Base-by-base conservation (phyloP, 1,140 invertebrate species). In the Tetragnatha versicolor region DNA sequence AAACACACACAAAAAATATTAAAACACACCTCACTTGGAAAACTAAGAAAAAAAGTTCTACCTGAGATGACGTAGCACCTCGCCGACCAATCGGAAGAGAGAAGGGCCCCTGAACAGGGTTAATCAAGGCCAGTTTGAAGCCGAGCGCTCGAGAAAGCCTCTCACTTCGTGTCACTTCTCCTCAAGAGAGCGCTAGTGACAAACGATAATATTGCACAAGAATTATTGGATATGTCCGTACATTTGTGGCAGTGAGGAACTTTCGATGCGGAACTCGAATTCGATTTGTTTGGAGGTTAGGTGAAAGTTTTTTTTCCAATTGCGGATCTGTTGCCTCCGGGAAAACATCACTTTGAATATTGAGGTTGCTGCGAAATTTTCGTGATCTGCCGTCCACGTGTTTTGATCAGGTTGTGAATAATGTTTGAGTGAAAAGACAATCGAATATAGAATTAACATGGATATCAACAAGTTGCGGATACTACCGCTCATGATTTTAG, bases 101-200 rank as follows among this genome's bases (percentile, higher is more conserved):
- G 58, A 39, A 39, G 49, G 72, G 58, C 55, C 72, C 72, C 63
- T 49, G 29, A 75, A 75, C 72, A 75, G 72, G 72, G 72, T 75
- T 75, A 75, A 75, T 49, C 72, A 75, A 75, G 72, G 72, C 58
- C 72, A 73, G 70, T 31, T 25, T 33, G 37, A 39, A 73, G 72
- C 55, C 27, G 33, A 22, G 55, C 20, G 70, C 17, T 39, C 42
- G 42, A 42, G 55, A 29, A 2, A 20, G n/a, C 42, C 58, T 49
- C 39, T 27, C 68, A 70, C 17, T 39, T 70, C 14, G 29, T 14
- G 51, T 29, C 31, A 17, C 12, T n/a, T 12, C 17, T 47, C 45
- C 45, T 17, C 22, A 7, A 20, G 22, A 47, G 22, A 20, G 22
- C 1, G 9, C 9, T 47, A 17, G 17, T 20, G 45, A 20, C 9